phyloP scores from a whole-genome alignment of 2,888 invertebrate genomes.

The Escarpia spicata region DNA sequence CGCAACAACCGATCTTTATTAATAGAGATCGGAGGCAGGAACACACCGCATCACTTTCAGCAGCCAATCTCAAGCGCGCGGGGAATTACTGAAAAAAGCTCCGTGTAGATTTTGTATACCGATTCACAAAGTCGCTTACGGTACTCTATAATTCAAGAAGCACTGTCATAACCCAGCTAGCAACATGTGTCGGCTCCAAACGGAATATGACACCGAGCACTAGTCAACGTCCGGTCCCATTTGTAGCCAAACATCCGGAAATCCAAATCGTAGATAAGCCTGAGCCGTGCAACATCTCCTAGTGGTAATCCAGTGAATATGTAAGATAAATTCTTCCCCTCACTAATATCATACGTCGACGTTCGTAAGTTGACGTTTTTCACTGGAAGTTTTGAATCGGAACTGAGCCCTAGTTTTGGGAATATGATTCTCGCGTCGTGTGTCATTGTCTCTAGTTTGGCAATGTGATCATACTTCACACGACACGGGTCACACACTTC shows the following conservation, averaged over 20 bases:
- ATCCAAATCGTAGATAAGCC: conserved; percentile 18
- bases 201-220: not conserved
- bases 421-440: conserved; percentile 27
- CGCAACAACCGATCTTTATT: too few species aligned
- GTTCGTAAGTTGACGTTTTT: not conserved
- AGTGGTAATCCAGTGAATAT: not conserved
- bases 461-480: conserved; percentile 33
- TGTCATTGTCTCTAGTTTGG: conserved; percentile 29
- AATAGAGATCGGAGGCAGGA: too few species aligned
- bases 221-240: not conserved
- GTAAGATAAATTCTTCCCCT: not conserved
- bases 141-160: too few species aligned
- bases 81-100: too few species aligned
- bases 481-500: conserved; percentile 33
- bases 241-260: conserved; percentile 20
- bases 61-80: too few species aligned
- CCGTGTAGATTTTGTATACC: too few species aligned
- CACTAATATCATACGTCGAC: not conserved
- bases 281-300: not conserved
- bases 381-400: not conserved
- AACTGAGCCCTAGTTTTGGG: not conserved
- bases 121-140: too few species aligned
- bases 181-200: not conserved
- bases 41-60: too few species aligned
- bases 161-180: not conserved